Percentiles rank a stretch among this genome's conserved stretches.
Conservation (phyloP, 92 coral and sea anemone genomes). For the Isaurus tuberculatus region DNA sequence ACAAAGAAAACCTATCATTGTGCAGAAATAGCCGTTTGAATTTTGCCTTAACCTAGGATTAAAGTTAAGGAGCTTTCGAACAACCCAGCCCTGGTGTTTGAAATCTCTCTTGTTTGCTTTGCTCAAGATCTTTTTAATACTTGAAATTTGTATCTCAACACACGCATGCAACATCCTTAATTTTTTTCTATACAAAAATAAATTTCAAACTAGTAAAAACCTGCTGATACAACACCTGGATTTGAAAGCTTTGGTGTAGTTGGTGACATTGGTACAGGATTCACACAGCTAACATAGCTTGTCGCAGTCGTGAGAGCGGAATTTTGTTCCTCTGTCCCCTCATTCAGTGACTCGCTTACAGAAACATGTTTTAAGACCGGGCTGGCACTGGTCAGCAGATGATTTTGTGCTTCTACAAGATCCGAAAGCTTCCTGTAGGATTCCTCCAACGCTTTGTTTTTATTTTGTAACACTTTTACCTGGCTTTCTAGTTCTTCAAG, state of each 20-base stretch:
- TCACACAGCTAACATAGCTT: conserved; percentile 3
- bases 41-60: too few species aligned
- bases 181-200: not conserved
- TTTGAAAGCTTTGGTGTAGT: conserved; percentile 24
- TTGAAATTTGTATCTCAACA: too few species aligned
- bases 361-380: conserved; percentile 71
- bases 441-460: conserved; percentile 84
- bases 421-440: conserved; percentile 88
- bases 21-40: too few species aligned
- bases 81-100: too few species aligned
- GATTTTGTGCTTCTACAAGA: conserved; percentile 99
- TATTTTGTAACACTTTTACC: conserved; percentile 83
- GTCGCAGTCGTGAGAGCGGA: not conserved
- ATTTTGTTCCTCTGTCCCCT: not conserved
- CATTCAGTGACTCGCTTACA: conserved; percentile 42
- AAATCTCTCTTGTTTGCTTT: too few species aligned
- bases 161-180: too few species aligned
- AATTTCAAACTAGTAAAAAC: not conserved
- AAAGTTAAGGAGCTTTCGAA: too few species aligned
- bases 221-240: conserved; percentile 39
- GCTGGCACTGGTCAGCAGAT: conserved; percentile 87
- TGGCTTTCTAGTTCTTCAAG: conserved; percentile 84
- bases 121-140: too few species aligned
- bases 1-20: too few species aligned
- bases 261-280: conserved; percentile 30